Base-by-base conservation (phyloP, 2,113 vertebrate genomes). In the Oxyura jamaicensis region DNA sequence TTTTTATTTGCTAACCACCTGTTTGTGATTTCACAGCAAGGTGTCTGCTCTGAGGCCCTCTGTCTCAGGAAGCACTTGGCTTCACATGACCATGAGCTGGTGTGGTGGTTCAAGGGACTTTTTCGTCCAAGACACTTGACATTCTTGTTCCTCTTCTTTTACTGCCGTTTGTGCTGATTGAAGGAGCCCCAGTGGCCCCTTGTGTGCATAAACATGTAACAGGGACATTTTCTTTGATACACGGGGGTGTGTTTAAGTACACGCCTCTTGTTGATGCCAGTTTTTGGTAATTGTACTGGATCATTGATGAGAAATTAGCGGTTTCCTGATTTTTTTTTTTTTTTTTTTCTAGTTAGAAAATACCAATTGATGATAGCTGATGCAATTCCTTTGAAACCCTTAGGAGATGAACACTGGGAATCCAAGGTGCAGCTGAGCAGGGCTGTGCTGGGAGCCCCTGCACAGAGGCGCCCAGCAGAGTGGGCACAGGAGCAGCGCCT, bases 21-120 rank as follows among this genome's bases (percentile, higher is more conserved):
- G 66, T 13, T 67, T 56, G 67, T 23, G 2, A 2, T 52, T 68
- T 50, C 66, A 86, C 46, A 89, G 52, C 80, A 48, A 33, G 60
- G 31, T 3, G 2, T 73, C 59, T 68, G 19, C 31, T 44, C 19
- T 19, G 36, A 55, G 18, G 31, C 63, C 44, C 15, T 65, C 1
- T 3, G n/a, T 73, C 21, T 50, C 0, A 0, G 41, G 44, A 50
- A 60, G n/a, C 9, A 2, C 16, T 60, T 33, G 8, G 11, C 50
- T 67, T 56, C 39, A 3, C 17, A 46, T 35, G 31, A 15, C 33
- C 23, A 12, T 59, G 53, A 44, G 18, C 13, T 69, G 68, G 35
- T 62, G 8, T 28, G 60, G 14, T 17, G 3, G 13, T 26, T 63
- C 72, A 52, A 35, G 36, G 10, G 36, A 33, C 60, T 15, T 89